Conservation (phyloP, 2,113 vertebrate species). For the Cyprinus carpio region DNA sequence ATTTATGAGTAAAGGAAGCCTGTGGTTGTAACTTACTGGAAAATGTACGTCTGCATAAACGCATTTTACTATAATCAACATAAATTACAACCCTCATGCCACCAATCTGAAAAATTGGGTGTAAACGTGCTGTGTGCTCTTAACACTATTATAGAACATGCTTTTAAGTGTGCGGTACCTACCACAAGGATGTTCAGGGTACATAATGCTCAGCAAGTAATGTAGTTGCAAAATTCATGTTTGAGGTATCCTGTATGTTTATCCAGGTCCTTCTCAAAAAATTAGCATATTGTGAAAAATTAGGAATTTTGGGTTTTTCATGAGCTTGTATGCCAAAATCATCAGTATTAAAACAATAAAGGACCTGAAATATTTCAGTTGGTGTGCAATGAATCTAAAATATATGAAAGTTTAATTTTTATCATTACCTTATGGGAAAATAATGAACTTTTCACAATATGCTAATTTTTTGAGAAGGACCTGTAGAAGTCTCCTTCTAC, state of each 20-base stretch:
- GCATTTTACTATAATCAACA: not conserved
- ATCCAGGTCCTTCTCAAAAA: no score
- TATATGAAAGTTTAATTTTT: no score
- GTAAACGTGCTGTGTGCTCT: not conserved
- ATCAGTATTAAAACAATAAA: no score
- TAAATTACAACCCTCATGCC: not conserved
- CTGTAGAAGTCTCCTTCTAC: not conserved
- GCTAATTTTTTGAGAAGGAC: no score
- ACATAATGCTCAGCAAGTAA: not conserved
- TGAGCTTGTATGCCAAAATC: no score
- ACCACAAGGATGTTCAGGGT: not conserved
- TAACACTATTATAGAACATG: not conserved
- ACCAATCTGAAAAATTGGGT: not conserved
- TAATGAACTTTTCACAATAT: no score
- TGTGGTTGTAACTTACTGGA: constrained; percentile 1
- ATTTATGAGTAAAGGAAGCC: not conserved
- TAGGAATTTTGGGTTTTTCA: no score
- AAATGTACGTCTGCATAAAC: no score
- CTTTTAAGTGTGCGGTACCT: not conserved
- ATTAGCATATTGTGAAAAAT: no score
- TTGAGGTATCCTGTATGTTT: not conserved
- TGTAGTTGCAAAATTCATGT: not conserved
- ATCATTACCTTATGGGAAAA: no score
- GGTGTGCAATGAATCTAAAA: no score
- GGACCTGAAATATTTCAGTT: no score